Conservation (phyloP, 2,797 vertebrate genomes). For the Limosa lapponica region DNA sequence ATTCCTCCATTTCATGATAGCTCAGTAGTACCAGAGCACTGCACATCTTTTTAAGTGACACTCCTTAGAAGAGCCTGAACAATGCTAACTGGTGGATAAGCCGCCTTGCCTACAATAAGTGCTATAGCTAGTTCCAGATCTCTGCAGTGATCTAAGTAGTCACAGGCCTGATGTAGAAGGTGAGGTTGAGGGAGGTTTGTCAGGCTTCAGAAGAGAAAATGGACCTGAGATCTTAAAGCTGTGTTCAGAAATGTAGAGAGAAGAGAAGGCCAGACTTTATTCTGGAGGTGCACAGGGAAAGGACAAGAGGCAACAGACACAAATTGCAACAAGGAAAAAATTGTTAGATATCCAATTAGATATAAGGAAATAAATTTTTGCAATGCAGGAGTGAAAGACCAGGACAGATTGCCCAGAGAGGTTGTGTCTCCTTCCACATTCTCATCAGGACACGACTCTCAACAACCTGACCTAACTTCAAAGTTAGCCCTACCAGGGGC, state of each 20-base stretch:
- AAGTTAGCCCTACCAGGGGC: not conserved
- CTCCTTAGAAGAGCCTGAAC: not conserved
- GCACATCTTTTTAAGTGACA: not conserved
- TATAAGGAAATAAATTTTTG: not conserved
- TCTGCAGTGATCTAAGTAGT: not conserved
- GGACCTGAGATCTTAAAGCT: not conserved
- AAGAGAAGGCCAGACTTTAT: not conserved
- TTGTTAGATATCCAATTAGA: not conserved
- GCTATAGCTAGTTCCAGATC: not conserved
- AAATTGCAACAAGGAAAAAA: not conserved
- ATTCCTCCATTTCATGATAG: not conserved
- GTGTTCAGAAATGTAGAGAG: not conserved
- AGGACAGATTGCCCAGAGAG: not conserved
- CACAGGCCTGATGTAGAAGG: not conserved
- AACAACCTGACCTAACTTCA: not conserved
- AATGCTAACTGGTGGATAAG: not conserved
- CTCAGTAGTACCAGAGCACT: not conserved
- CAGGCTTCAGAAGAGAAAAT: not conserved
- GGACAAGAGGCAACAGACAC: not conserved
- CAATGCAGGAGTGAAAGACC: not conserved
- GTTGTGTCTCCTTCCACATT: not conserved
- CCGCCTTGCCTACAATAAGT: not conserved
- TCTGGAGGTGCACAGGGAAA: not conserved
- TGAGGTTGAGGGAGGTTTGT: rapidly evolving
- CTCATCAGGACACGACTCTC: not conserved